A percentile compares a stretch with the other conserved stretches of the same genome.
Evolutionary conservation across 1,140 invertebrate species (phyloP).

Genomic region (Drosophila setifemur): DNA sequence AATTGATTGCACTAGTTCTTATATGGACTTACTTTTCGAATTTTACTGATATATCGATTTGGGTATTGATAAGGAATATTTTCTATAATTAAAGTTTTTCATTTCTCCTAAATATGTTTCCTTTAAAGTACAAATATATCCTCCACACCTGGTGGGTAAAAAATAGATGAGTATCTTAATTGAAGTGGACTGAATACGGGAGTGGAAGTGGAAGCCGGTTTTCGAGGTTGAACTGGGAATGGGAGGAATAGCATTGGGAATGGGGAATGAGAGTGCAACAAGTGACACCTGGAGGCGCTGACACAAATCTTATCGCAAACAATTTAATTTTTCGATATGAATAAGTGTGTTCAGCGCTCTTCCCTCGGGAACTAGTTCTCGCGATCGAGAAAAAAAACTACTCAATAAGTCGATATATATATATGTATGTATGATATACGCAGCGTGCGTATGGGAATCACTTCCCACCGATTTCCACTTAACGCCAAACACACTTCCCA

Average conservation of each 20-base stretch:
- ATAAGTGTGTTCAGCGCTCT: constrained; percentile 5
- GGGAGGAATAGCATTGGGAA: not conserved
- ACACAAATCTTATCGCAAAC: constrained; percentile 57
- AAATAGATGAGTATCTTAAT: constrained; percentile 33
- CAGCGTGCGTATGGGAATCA: constrained; percentile 1
- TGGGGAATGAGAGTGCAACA: constrained; percentile 38
- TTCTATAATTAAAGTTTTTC: too few species aligned
- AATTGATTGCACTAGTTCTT: not conserved
- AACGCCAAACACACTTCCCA: not conserved
- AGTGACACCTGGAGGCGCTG: constrained; percentile 32
- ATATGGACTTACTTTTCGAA: too few species aligned
- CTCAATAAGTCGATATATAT: too few species aligned
- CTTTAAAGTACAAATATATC: not conserved
- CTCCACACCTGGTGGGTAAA: not conserved
- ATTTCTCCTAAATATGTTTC: too few species aligned
- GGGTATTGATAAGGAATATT: too few species aligned
- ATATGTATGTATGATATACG: too few species aligned
- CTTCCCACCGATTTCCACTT: not conserved
- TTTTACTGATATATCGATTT: too few species aligned
- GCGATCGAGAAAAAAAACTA: constrained; percentile 6
- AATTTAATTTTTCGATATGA: constrained; percentile 28
- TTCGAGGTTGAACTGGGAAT: not conserved
- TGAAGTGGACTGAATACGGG: constrained; percentile 20
- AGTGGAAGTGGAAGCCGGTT: constrained; percentile 16
- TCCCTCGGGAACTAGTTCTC: constrained; percentile 9